phyloP scores from a whole-genome alignment of 2,888 invertebrate genomes.

The Leptinotarsa tumamoca region DNA sequence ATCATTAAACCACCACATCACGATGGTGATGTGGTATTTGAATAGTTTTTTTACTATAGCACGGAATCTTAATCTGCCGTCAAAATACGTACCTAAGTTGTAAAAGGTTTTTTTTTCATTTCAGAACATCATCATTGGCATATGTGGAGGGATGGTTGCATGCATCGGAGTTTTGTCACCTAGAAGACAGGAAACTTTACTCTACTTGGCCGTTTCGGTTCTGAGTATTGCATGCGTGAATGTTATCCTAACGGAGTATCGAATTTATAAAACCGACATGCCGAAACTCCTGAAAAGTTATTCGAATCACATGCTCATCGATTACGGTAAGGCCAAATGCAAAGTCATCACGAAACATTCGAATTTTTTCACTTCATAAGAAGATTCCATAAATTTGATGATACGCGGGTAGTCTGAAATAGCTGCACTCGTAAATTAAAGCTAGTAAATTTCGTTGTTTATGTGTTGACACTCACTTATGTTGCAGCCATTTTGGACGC shows the following conservation, averaged over 20 bases:
- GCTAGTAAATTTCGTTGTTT: too few relatives aligned
- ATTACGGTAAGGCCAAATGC: conserved; percentile 60
- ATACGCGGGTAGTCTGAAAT: too few relatives aligned
- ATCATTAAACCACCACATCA: too few relatives aligned
- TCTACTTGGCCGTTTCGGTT: conserved; percentile 69
- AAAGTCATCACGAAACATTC: neutral
- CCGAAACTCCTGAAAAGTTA: conserved; percentile 58
- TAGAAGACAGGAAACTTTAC: conserved; percentile 66
- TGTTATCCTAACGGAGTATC: conserved; percentile 69
- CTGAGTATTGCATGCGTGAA: conserved; percentile 69
- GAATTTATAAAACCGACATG: conserved; percentile 63
- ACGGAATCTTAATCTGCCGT: too few relatives aligned
- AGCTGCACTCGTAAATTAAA: too few relatives aligned
- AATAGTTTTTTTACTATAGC: too few relatives aligned
- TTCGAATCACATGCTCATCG: conserved; percentile 62
- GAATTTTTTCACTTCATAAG: neutral
- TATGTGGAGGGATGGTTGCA: conserved; percentile 66
- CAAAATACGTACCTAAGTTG: too few relatives aligned
- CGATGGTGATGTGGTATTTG: too few relatives aligned
- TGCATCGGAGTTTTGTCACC: conserved; percentile 66
- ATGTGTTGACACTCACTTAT: too few relatives aligned
- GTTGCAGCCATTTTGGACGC: too few relatives aligned
- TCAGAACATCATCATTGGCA: conserved; percentile 68
- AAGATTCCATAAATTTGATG: too few relatives aligned
- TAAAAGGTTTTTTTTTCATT: conserved; percentile 50